Conservation (phyloP, 1,140 invertebrate species). For the Pseudomyrmex pallidus region DNA sequence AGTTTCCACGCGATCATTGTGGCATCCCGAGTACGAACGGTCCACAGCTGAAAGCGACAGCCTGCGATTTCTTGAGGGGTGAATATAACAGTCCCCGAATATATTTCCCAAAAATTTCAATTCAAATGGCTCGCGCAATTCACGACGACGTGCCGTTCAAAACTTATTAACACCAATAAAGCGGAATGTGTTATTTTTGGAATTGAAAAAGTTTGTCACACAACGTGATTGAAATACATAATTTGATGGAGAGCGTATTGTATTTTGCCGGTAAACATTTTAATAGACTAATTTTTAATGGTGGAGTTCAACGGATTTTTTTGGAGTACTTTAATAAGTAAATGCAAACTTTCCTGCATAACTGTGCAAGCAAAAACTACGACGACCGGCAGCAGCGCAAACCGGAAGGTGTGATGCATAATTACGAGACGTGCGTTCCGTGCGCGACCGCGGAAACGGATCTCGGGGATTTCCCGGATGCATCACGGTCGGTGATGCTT, state of each 20-base stretch:
- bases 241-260: background rate
- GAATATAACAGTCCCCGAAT: slow-evolving; percentile 26
- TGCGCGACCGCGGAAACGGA: slow-evolving; percentile 33
- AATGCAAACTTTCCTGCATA: slow-evolving; percentile 13
- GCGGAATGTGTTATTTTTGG: slow-evolving; percentile 16
- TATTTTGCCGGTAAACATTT: background rate
- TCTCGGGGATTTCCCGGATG: slow-evolving; percentile 61
- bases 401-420: slow-evolving; percentile 39
- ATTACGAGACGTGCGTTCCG: slow-evolving; percentile 54
- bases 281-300: slow-evolving; percentile 2
- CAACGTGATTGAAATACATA: background rate
- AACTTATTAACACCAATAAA: slow-evolving; percentile 31
- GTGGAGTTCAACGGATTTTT: background rate
- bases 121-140: slow-evolving; percentile 43
- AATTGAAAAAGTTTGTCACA: slow-evolving; percentile 21
- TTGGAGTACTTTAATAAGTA: slow-evolving; percentile 1
- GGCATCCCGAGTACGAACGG: slow-evolving; percentile 43
- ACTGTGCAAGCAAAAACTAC: background rate
- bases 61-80: slow-evolving; percentile 36
- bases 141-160: slow-evolving; percentile 4
- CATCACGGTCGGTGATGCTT: slow-evolving; percentile 69
- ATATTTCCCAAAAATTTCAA: slow-evolving; percentile 56
- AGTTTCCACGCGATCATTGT: slow-evolving; percentile 72
- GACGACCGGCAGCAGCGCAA: background rate
- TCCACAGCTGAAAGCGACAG: slow-evolving; percentile 53